A percentile compares a stretch with the other conserved stretches of the same genome.
phyloP scores from a whole-genome alignment of 2,888 invertebrate species.

The Tetropium fuscum region DNA sequence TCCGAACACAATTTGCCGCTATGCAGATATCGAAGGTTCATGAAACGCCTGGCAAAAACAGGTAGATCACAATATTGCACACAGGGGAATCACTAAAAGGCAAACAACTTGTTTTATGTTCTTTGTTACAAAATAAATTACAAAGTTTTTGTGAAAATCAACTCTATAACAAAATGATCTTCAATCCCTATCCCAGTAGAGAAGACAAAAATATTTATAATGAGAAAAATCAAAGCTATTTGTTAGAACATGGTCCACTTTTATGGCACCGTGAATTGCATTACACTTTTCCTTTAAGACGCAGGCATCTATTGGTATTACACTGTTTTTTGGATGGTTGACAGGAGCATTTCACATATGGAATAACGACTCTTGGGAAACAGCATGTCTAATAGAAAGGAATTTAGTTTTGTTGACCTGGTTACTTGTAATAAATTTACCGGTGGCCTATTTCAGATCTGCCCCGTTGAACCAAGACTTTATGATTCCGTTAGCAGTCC shows the following conservation, averaged over 20 bases:
- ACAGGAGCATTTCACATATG: slow-evolving; percentile 8
- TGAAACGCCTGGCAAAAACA: too few relatives aligned
- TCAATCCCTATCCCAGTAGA: too few relatives aligned
- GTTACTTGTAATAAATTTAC: not conserved
- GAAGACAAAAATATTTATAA: too few relatives aligned
- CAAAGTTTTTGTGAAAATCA: too few relatives aligned
- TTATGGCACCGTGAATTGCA: slow-evolving; percentile 13
- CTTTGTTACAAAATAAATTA: too few relatives aligned
- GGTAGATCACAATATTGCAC: too few relatives aligned
- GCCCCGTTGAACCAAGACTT: not conserved
- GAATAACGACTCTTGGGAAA: not conserved
- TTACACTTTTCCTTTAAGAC: slow-evolving; percentile 3
- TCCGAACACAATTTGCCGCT: too few relatives aligned
- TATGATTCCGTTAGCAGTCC: not conserved
- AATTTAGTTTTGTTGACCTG: not conserved
- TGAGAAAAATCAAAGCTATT: too few relatives aligned
- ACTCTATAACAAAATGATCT: too few relatives aligned
- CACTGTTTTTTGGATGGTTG: slow-evolving; percentile 10
- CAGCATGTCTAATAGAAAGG: slow-evolving; percentile 8
- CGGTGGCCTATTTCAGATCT: not conserved
- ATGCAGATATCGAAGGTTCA: too few relatives aligned
- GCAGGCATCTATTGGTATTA: slow-evolving; percentile 4
- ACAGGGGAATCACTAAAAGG: too few relatives aligned
- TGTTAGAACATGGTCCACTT: slow-evolving; percentile 9
- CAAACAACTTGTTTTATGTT: too few relatives aligned